phyloP scores from a whole-genome alignment of 2,113 vertebrate species.

The Petaurus breviceps region DNA sequence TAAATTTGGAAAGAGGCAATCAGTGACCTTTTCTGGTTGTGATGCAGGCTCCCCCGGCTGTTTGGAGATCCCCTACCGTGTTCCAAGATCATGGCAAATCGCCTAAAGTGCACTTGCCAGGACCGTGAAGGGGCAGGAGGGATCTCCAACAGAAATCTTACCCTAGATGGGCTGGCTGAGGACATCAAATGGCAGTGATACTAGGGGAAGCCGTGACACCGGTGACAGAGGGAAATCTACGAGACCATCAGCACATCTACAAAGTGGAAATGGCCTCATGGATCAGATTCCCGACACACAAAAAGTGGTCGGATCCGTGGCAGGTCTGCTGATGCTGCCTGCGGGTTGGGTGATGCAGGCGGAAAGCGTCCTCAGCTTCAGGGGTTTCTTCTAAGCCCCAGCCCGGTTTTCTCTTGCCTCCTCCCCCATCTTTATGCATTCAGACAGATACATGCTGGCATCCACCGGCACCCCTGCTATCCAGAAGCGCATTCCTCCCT shows the following conservation, averaged over 20 bases:
- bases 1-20: neutral
- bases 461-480: neutral
- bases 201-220: conserved; percentile 87
- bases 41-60: no score
- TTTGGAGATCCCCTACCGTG: neutral
- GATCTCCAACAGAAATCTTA: conserved; percentile 85
- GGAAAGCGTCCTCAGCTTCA: neutral
- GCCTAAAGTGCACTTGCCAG: conserved; percentile 87
- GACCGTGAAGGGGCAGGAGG: conserved; percentile 85
- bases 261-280: conserved; percentile 85
- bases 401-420: neutral
- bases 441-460: neutral
- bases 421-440: neutral
- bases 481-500: neutral
- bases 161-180: conserved; percentile 84
- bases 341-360: fast-evolving
- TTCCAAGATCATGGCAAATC: conserved; percentile 82
- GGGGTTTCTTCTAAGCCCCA: no score
- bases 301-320: conserved; percentile 85
- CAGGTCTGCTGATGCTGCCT: conserved; percentile 78
- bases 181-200: conserved; percentile 83
- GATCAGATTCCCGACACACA: conserved; percentile 82
- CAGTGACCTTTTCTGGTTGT: neutral
- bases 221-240: conserved; percentile 79
- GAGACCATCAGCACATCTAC: conserved; percentile 88